phyloP scores from a whole-genome alignment of 2,113 vertebrate species.

The Vidua macroura region DNA sequence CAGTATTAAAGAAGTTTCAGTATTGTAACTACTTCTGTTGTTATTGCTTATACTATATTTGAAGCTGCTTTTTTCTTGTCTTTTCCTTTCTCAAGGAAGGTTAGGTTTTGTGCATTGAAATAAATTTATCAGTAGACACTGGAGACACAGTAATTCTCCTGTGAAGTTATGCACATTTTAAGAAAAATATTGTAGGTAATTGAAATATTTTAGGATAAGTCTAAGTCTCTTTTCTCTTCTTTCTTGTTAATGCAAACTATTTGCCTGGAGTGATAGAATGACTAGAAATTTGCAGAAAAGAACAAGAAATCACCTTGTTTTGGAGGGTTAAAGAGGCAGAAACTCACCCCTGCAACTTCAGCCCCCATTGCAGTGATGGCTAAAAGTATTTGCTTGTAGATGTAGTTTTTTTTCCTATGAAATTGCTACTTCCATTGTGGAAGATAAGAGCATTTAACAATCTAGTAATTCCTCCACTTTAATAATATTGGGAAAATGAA shows the following conservation, averaged over 20 bases:
- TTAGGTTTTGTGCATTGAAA: slow-evolving; percentile 67
- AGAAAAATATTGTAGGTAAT: slow-evolving; percentile 51
- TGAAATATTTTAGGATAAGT: slow-evolving; percentile 60
- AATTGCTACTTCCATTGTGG: slow-evolving; percentile 61
- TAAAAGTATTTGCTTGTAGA: slow-evolving; percentile 79
- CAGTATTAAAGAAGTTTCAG: slow-evolving; percentile 58
- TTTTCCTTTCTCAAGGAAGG: slow-evolving; percentile 22
- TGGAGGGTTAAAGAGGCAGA: slow-evolving; percentile 76
- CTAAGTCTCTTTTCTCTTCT: slow-evolving; percentile 68
- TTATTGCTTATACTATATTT: slow-evolving; percentile 48
- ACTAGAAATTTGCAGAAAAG: slow-evolving; percentile 75
- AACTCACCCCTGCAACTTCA: slow-evolving; percentile 53
- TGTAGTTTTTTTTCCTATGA: slow-evolving; percentile 53
- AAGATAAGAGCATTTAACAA: slow-evolving; percentile 68
- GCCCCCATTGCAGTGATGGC: slow-evolving; percentile 80
- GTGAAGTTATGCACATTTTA: slow-evolving; percentile 45
- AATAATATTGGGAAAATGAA: slow-evolving; percentile 61
- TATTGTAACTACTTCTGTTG: slow-evolving; percentile 48
- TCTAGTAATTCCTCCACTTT: slow-evolving; percentile 72
- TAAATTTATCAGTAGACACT: slow-evolving; percentile 33
- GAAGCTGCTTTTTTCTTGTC: slow-evolving; percentile 70
- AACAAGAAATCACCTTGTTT: slow-evolving; percentile 54
- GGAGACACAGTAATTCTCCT: slow-evolving; percentile 27
- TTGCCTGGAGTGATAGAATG: slow-evolving; percentile 73
- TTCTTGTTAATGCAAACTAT: slow-evolving; percentile 72